phyloP scores from a whole-genome alignment of 2,888 invertebrate genomes.

The Lamellibrachia columna region DNA sequence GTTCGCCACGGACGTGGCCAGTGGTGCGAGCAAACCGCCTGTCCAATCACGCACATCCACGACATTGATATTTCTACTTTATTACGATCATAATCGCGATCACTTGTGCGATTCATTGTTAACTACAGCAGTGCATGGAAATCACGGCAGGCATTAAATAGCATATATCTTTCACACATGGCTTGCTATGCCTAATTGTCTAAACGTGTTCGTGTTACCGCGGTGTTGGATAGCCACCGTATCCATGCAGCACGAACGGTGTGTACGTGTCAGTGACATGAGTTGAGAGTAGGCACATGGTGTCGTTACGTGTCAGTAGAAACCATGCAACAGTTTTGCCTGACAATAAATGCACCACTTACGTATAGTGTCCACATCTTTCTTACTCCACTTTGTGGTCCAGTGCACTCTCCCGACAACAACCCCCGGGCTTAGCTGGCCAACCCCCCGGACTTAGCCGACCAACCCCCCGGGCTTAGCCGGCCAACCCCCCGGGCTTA shows the following conservation, averaged over 20 bases:
- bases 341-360: not conserved
- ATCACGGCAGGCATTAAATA: not conserved
- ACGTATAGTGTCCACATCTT: not conserved
- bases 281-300: not conserved
- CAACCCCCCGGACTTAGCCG: no score
- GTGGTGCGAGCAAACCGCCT: not conserved
- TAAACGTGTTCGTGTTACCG: not conserved
- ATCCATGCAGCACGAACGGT: not conserved
- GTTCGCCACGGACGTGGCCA: not conserved
- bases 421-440: not conserved
- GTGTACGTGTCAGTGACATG: not conserved
- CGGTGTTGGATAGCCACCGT: not conserved
- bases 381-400: not conserved
- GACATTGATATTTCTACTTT: not conserved
- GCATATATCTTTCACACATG: not conserved
- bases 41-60: not conserved
- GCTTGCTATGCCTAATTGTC: not conserved
- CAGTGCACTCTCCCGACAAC: not conserved
- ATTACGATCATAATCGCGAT: not conserved
- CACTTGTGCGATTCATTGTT: not conserved
- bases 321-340: not conserved
- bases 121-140: not conserved
- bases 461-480: not conserved
- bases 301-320: not conserved
- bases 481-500: not conserved